These are phyloP conservation scores for Procambarus clarkii DNA, from an alignment of 1,140 invertebrate genomes.

Conservation along the genomic window DNA sequence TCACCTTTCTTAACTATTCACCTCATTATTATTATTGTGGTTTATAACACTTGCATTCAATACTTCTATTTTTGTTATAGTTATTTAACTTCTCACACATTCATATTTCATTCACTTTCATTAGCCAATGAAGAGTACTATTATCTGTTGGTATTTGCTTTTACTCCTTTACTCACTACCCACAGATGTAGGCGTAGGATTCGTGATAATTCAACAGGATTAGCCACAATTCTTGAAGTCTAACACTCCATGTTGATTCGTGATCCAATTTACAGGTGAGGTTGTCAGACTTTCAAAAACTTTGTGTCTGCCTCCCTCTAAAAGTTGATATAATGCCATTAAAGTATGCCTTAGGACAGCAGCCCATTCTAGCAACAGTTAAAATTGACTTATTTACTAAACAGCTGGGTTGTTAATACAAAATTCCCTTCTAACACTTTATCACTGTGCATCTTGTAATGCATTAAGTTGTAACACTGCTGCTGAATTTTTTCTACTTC, in stretches of 20 bases:
- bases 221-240: conserved; percentile 1
- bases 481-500: not conserved
- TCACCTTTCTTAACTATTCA: no score
- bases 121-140: not conserved
- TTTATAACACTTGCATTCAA: not conserved
- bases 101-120: not conserved
- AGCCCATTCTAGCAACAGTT: not conserved
- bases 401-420: not conserved
- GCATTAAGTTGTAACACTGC: not conserved
- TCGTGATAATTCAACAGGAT: not conserved
- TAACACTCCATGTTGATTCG: conserved; percentile 12
- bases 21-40: not conserved
- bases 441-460: not conserved
- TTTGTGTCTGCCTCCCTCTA: not conserved
- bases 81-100: not conserved
- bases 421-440: not conserved
- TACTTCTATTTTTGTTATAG: not conserved
- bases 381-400: not conserved
- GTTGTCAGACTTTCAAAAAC: not conserved
- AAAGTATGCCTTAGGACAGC: not conserved
- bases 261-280: conserved; percentile 16
- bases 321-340: not conserved
- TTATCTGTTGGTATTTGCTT: not conserved
- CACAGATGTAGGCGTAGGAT: conserved; percentile 13
- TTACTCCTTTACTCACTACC: conserved; percentile 5